phyloP scores from a whole-genome alignment of 2,113 vertebrate genomes.

The Neomonachus schauinslandi region DNA sequence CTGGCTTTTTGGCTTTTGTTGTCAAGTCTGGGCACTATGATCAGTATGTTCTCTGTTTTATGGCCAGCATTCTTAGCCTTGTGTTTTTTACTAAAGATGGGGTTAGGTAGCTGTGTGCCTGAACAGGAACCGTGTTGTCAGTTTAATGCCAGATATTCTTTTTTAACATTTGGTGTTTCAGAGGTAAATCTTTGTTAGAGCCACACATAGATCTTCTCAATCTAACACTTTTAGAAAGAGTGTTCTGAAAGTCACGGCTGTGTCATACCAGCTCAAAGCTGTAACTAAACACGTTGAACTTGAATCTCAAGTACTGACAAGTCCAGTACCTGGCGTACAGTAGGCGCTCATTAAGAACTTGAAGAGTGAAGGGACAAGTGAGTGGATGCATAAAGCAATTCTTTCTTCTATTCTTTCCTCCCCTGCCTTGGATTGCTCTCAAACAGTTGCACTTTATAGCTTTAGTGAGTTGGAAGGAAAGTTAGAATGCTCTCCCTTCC shows the following conservation, averaged over 20 bases:
- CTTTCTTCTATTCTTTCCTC: background rate
- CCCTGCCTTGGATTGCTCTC: background rate
- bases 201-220: background rate
- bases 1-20: background rate
- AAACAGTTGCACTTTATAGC: background rate
- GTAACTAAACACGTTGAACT: accelerated
- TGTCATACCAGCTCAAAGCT: background rate
- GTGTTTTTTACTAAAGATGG: background rate
- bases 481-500: background rate
- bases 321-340: no score
- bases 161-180: background rate
- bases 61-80: background rate
- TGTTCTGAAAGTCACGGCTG: background rate
- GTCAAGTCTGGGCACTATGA: background rate
- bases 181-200: background rate
- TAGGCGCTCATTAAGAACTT: background rate
- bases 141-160: background rate
- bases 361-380: background rate
- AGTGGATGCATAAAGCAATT: background rate
- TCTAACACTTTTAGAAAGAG: background rate
- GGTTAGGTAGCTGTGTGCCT: background rate
- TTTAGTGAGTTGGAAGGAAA: background rate
- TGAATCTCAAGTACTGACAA: background rate
- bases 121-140: background rate
- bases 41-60: background rate